These are phyloP conservation scores for Drosophila quadrilineata DNA, from an alignment of 1,140 invertebrate genomes.

Conservation along the genomic window DNA sequence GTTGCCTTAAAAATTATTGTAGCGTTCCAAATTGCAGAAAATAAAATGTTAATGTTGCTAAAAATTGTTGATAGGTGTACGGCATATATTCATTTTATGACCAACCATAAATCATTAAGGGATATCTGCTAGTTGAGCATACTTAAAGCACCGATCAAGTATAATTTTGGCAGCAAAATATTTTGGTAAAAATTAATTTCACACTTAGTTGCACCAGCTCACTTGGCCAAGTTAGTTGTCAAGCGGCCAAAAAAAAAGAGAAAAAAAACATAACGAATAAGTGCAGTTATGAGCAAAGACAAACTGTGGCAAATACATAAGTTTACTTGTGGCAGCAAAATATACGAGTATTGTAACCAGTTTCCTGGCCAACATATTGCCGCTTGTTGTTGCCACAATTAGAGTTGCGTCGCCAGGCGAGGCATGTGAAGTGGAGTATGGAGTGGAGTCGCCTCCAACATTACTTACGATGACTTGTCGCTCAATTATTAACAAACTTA, in stretches of 20 bases:
- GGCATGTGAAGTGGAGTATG: too few relatives aligned
- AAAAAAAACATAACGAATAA: not conserved
- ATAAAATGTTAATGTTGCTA: constrained; percentile 53
- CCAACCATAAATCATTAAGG: too few relatives aligned
- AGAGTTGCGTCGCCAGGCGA: too few relatives aligned
- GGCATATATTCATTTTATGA: constrained; percentile 29
- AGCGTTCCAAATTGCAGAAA: constrained; percentile 40
- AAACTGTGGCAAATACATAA: too few relatives aligned
- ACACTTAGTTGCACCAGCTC: constrained; percentile 50
- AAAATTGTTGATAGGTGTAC: too few relatives aligned
- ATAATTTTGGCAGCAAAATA: constrained; percentile 14
- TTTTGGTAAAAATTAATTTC: constrained; percentile 50
- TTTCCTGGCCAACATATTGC: constrained; percentile 43
- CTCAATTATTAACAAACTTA: constrained; percentile 42
- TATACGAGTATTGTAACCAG: constrained; percentile 15
- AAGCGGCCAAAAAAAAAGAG: constrained; percentile 10
- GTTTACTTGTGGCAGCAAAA: too few relatives aligned
- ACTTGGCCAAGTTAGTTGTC: constrained; percentile 43
- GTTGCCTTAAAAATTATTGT: constrained; percentile 42
- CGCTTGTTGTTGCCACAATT: constrained; percentile 31
- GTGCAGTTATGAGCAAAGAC: too few relatives aligned
- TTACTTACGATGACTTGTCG: constrained; percentile 11
- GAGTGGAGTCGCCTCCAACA: constrained; percentile 37
- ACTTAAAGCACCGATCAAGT: too few relatives aligned
- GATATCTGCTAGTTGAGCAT: too few relatives aligned